A percentile compares a stretch with the other conserved stretches of the same genome.
phyloP scores from a whole-genome alignment of 2,797 vertebrate genomes.

The Cossypha dichroa region DNA sequence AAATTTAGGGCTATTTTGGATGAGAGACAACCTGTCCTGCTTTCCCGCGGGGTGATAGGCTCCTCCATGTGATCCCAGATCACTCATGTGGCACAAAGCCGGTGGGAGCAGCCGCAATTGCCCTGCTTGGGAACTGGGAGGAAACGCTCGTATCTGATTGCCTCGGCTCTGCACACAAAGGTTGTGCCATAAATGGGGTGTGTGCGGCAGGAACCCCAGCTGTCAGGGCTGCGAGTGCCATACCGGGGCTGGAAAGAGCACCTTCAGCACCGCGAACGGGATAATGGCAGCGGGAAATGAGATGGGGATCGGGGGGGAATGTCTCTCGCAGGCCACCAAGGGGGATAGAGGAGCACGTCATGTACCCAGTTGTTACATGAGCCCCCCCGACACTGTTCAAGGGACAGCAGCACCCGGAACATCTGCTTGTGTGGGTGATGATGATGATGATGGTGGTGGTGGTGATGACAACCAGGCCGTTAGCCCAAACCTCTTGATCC shows the following conservation, averaged over 20 bases:
- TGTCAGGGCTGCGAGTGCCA: fast-evolving
- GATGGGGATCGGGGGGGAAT: background rate
- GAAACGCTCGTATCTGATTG: background rate
- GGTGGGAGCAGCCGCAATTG: background rate
- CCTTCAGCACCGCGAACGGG: fast-evolving
- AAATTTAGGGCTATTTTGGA: background rate
- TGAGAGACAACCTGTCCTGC: background rate
- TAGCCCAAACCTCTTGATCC: background rate
- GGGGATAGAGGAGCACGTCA: background rate
- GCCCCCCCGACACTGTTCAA: background rate
- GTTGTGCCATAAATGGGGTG: background rate
- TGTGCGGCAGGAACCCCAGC: background rate
- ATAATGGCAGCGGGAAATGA: background rate
- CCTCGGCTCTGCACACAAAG: background rate
- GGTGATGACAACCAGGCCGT: background rate
- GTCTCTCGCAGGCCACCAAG: background rate
- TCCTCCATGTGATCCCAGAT: background rate
- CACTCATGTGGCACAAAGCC: background rate
- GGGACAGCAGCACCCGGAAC: background rate
- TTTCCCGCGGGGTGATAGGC: background rate
- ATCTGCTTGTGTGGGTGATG: background rate
- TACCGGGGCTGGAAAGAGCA: background rate
- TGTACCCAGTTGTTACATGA: background rate
- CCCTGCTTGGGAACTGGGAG: background rate
- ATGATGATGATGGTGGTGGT: background rate